These are phyloP conservation scores for Caenorhabditis sp. DNA, from an alignment of 2,888 invertebrate genomes.

Conservation along the genomic window DNA sequence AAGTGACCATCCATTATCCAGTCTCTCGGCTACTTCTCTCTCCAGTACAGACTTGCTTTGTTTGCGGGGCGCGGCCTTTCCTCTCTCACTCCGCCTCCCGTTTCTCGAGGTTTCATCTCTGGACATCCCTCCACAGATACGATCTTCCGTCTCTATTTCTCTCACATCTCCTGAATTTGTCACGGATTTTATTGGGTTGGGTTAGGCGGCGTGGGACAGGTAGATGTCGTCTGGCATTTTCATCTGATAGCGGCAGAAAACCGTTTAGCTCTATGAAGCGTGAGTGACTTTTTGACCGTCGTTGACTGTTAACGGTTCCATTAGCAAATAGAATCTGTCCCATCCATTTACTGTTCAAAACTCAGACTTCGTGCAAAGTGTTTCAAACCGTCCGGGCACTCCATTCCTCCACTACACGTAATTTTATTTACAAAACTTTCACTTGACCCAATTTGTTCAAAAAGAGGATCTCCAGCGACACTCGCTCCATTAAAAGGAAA, in stretches of 20 bases:
- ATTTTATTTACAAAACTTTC: constrained; percentile 60
- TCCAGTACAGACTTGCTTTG: constrained; percentile 27
- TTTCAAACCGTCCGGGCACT: not conserved
- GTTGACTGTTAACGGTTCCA: too few species aligned
- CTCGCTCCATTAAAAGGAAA: constrained; percentile 23
- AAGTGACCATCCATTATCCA: constrained; percentile 24
- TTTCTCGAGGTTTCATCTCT: constrained; percentile 48
- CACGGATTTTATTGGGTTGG: not conserved
- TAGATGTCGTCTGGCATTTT: not conserved
- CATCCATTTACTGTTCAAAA: too few species aligned
- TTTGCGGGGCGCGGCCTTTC: constrained; percentile 23
- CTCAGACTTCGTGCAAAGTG: not conserved
- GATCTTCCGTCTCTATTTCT: constrained; percentile 28
- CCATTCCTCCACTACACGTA: constrained; percentile 13
- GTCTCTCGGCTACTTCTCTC: not conserved
- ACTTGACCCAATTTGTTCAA: constrained; percentile 57
- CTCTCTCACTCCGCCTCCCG: constrained; percentile 2
- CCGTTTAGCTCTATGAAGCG: not conserved
- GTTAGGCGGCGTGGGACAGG: not conserved
- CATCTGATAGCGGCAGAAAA: not conserved
- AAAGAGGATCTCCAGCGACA: constrained; percentile 30
- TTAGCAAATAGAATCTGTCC: not conserved
- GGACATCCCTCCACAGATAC: constrained; percentile 27
- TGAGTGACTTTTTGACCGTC: too few species aligned
- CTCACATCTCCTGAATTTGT: constrained; percentile 1